Conservation (phyloP, 2,113 vertebrate genomes). For the Leptobrachium ailaonicum region DNA sequence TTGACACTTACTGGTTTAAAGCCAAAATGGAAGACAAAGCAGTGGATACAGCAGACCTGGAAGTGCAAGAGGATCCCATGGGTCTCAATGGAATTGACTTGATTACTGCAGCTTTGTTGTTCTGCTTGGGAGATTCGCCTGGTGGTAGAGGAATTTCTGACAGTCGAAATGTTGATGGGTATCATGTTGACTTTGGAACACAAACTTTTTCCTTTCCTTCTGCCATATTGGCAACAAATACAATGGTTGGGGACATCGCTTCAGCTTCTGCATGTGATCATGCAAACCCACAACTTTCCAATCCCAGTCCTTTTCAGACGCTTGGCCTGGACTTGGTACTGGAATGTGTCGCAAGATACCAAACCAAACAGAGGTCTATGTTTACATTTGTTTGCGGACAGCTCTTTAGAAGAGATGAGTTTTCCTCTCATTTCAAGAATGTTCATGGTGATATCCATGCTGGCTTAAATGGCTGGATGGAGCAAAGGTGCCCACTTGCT, state of each 20-base stretch:
- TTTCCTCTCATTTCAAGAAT: slow-evolving; percentile 94
- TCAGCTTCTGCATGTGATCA: slow-evolving; percentile 96
- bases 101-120: slow-evolving; percentile 90
- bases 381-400: slow-evolving; percentile 97
- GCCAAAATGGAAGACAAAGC: slow-evolving; percentile 87
- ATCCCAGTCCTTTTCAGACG: slow-evolving; percentile 92
- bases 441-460: slow-evolving; percentile 97
- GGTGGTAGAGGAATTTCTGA: slow-evolving; percentile 91
- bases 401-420: slow-evolving; percentile 92
- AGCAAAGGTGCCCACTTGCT: slow-evolving; percentile 92
- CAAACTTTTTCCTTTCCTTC: slow-evolving; percentile 95
- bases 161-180: slow-evolving; percentile 80
- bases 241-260: slow-evolving; percentile 95
- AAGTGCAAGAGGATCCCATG: slow-evolving; percentile 87
- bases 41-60: slow-evolving; percentile 91
- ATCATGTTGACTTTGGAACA: slow-evolving; percentile 86
- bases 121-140: slow-evolving; percentile 92
- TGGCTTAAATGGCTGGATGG: slow-evolving; percentile 97
- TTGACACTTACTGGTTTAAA: slow-evolving; percentile 69
- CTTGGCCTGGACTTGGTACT: slow-evolving; percentile 89
- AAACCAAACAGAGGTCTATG: slow-evolving; percentile 96
- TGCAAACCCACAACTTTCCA: slow-evolving; percentile 89
- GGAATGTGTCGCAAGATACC: slow-evolving; percentile 92
- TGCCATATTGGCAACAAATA: slow-evolving; percentile 91
- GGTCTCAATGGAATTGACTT: slow-evolving; percentile 92